These are phyloP conservation scores for Calyptommatus sinebrachiatus DNA, from an alignment of 2,113 vertebrate species.

Conservation along the genomic window DNA sequence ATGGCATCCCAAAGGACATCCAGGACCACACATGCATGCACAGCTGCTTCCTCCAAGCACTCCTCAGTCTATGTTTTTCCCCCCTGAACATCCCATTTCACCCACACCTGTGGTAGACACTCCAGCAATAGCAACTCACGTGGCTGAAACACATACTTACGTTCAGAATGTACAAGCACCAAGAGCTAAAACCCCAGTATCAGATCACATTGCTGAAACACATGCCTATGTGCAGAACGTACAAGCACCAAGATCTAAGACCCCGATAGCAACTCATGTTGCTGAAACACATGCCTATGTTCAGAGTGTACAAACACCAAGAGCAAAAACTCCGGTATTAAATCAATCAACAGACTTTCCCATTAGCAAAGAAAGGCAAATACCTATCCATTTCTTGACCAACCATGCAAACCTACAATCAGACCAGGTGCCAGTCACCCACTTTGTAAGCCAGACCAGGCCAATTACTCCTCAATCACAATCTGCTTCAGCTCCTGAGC, in stretches of 20 bases:
- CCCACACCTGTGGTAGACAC: neutral
- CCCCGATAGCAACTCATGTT: neutral
- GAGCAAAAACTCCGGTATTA: no score
- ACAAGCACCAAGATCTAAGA: conserved; percentile 36
- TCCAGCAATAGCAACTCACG: neutral
- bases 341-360: neutral
- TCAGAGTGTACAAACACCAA: no score
- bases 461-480: neutral
- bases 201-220: conserved; percentile 26
- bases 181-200: conserved; percentile 14
- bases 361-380: neutral
- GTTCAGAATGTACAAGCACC: conserved; percentile 45
- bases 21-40: neutral
- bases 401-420: neutral
- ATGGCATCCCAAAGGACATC: conserved; percentile 28
- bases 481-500: neutral
- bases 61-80: rapidly evolving
- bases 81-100: neutral
- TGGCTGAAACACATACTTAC: conserved; percentile 44
- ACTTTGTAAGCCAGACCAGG: neutral
- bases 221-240: conserved; percentile 42
- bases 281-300: no score
- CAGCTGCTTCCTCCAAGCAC: neutral
- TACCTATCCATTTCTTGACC: neutral
- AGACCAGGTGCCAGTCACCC: neutral